Evolutionary conservation across 2,797 vertebrate species (phyloP).

Genomic region (Trichosurus vulpecula): DNA sequence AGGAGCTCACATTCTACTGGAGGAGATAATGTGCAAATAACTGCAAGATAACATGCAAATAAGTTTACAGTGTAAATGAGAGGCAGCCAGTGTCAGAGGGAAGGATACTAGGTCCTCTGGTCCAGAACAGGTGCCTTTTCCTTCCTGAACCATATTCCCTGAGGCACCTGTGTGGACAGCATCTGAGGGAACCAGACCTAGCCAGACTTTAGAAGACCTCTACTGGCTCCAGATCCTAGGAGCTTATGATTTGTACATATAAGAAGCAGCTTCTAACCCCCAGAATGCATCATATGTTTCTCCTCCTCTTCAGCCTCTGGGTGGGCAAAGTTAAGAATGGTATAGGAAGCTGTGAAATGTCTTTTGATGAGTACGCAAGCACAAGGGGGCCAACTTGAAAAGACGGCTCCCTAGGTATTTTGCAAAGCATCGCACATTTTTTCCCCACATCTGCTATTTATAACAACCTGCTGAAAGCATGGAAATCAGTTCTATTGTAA

Average conservation of each 20-base stretch:
- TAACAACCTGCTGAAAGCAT: slow-evolving; percentile 20
- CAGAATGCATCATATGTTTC: neutral
- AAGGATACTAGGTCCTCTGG: neutral
- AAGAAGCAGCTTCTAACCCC: neutral
- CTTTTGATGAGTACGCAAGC: neutral
- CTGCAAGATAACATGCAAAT: neutral
- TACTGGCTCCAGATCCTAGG: neutral
- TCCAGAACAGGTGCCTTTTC: neutral
- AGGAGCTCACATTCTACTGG: neutral
- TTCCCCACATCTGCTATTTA: neutral
- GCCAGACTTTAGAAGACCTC: neutral
- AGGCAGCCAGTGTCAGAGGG: neutral
- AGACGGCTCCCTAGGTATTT: neutral
- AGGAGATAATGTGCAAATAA: neutral
- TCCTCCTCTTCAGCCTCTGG: neutral
- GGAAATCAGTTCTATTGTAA: slow-evolving; percentile 43
- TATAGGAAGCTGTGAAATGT: neutral
- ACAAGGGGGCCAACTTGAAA: neutral
- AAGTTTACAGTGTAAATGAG: neutral
- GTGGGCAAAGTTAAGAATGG: neutral
- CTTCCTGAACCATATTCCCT: neutral
- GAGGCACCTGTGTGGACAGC: neutral
- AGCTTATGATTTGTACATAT: neutral
- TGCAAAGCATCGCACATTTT: slow-evolving; percentile 33
- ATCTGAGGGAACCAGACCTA: neutral